Percentiles rank a stretch among this genome's conserved stretches.
Evolutionary conservation across 2,888 invertebrate genomes (phyloP).

Genomic region (Nasonia oneida): DNA sequence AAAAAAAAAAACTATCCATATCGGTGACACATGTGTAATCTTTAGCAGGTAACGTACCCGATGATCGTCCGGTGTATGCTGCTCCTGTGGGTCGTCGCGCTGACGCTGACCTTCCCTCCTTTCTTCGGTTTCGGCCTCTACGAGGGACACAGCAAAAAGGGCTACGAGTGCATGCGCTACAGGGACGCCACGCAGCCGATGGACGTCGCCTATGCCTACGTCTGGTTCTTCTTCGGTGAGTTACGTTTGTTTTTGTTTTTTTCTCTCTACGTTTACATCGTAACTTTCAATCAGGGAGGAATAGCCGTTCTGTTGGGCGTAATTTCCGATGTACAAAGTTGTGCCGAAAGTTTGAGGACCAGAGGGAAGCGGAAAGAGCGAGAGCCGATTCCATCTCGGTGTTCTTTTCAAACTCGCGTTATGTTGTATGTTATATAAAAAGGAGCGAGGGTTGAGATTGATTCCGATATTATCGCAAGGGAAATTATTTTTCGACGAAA

Average conservation of each 20-base stretch:
- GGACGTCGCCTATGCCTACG: conserved; percentile 88
- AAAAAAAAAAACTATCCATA: neutral
- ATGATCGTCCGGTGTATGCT: conserved; percentile 87
- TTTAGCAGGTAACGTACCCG: conserved; percentile 90
- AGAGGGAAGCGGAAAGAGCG: no score
- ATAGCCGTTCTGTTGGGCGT: no score
- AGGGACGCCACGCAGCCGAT: conserved; percentile 83
- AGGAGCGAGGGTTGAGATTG: no score
- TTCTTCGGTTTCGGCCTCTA: conserved; percentile 82
- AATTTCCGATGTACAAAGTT: no score
- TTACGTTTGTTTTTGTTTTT: conserved; percentile 39
- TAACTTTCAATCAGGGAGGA: no score
- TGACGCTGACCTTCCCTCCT: conserved; percentile 87
- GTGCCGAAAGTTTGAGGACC: no score
- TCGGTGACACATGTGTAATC: conserved; percentile 67
- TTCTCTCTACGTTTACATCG: neutral
- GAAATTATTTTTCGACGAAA: no score
- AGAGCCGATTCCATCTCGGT: no score
- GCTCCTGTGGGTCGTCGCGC: conserved; percentile 85
- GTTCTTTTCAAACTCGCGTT: no score
- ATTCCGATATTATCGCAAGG: no score
- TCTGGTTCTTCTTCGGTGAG: conserved; percentile 89
- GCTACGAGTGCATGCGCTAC: conserved; percentile 84
- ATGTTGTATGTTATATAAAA: no score
- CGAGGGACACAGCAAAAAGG: conserved; percentile 67